Percentiles rank a stretch among this genome's conserved stretches.
phyloP scores from a whole-genome alignment of 2,888 invertebrate genomes.

The Synergus gifuensis region DNA sequence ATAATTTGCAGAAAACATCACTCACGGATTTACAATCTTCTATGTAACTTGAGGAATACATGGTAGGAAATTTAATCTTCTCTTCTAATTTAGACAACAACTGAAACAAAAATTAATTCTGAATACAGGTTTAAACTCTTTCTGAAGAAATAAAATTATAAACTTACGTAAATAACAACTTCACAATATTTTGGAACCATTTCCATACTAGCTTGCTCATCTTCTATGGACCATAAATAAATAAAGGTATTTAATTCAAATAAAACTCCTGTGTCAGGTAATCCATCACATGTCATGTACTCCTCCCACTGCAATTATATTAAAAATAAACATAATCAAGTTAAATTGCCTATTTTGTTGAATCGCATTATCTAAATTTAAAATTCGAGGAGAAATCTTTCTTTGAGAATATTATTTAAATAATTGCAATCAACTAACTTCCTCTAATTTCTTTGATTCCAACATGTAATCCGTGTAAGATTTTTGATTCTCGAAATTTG shows the following conservation, averaged over 20 bases:
- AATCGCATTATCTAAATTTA: background rate
- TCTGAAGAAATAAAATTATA: background rate
- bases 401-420: background rate
- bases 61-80: slow-evolving; percentile 77
- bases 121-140: background rate
- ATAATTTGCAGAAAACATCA: background rate
- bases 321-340: slow-evolving; percentile 2
- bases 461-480: slow-evolving; percentile 61
- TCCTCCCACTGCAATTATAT: slow-evolving; percentile 79
- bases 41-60: slow-evolving; percentile 73
- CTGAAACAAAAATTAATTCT: slow-evolving; percentile 69
- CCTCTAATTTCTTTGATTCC: slow-evolving; percentile 61
- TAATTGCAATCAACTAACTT: slow-evolving; percentile 60
- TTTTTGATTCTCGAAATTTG: slow-evolving; percentile 59
- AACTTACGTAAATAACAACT: slow-evolving; percentile 79
- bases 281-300: slow-evolving; percentile 81
- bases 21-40: slow-evolving; percentile 79
- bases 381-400: background rate
- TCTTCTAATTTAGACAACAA: slow-evolving; percentile 80
- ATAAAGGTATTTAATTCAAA: slow-evolving; percentile 82
- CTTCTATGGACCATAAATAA: slow-evolving; percentile 79
- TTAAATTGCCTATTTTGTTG: background rate
- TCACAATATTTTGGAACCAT: slow-evolving; percentile 78
- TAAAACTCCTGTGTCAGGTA: slow-evolving; percentile 81
- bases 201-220: slow-evolving; percentile 75